Evolutionary conservation across 2,113 vertebrate genomes (phyloP).

Genomic region (Girardinichthys multiradiatus): DNA sequence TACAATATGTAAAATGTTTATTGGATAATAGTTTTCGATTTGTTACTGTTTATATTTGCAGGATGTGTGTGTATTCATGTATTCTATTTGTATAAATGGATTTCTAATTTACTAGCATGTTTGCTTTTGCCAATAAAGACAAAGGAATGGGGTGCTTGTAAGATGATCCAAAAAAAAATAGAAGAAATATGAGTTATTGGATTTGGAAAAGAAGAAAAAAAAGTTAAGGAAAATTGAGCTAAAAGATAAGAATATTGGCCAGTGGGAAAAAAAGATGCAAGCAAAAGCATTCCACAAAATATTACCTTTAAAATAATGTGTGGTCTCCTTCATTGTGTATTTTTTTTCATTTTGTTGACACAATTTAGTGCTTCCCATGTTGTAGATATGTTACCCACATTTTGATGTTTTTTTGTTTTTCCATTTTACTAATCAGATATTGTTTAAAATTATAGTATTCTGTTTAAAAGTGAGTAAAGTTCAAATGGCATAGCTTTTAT

Average conservation of each 20-base stretch:
- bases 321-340: constrained; percentile 69
- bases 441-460: neutral
- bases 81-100: constrained; percentile 91
- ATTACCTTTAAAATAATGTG: constrained; percentile 81
- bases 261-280: constrained; percentile 20
- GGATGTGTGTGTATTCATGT: constrained; percentile 99
- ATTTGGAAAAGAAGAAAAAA: constrained; percentile 8
- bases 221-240: constrained; percentile 15
- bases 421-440: neutral
- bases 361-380: neutral
- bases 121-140: constrained; percentile 99
- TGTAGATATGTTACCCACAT: neutral
- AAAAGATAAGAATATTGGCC: constrained; percentile 63
- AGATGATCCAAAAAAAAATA: constrained; percentile 38
- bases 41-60: constrained; percentile 99
- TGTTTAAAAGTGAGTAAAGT: too few relatives aligned
- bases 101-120: constrained; percentile 98
- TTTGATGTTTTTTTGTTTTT: neutral
- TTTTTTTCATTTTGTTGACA: neutral
- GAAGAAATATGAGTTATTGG: constrained; percentile 54
- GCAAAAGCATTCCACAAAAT: constrained; percentile 89
- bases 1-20: constrained; percentile 88
- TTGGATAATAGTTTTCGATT: constrained; percentile 92
- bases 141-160: constrained; percentile 86
- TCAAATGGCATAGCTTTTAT: too few relatives aligned